A percentile compares a stretch with the other conserved stretches of the same genome.
phyloP scores from a whole-genome alignment of 2,113 vertebrate species.

The Campylomormyrus tamandua region DNA sequence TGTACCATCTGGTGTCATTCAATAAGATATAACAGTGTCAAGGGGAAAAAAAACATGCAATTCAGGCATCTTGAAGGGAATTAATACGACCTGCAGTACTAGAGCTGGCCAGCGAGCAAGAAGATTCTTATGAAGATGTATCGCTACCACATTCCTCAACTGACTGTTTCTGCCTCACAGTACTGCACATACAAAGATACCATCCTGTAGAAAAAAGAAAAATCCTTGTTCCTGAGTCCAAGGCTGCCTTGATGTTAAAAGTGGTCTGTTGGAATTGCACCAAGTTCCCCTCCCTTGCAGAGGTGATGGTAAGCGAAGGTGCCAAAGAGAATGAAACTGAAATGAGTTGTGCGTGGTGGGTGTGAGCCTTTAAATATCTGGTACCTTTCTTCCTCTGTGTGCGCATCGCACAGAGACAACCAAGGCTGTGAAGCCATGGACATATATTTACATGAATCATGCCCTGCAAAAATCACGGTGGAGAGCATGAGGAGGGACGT shows the following conservation, averaged over 20 bases:
- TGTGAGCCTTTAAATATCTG: background rate
- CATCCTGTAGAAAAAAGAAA: background rate
- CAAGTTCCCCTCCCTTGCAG: background rate
- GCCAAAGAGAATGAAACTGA: background rate
- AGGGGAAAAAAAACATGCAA: background rate
- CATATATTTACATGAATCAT: background rate
- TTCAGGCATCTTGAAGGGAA: background rate
- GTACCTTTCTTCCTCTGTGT: background rate
- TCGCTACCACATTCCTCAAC: background rate
- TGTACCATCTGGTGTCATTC: background rate
- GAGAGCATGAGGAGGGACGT: background rate
- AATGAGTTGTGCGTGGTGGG: background rate
- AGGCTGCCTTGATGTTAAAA: background rate
- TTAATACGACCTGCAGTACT: background rate
- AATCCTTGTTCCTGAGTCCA: background rate
- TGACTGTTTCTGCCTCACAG: background rate
- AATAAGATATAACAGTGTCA: background rate
- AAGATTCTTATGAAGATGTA: background rate
- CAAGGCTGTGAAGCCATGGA: background rate
- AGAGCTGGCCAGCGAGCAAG: background rate
- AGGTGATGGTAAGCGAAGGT: background rate
- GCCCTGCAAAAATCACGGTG: background rate
- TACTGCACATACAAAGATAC: background rate
- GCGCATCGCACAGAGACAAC: background rate
- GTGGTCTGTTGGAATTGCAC: background rate